Evolutionary conservation across 1,140 invertebrate species (phyloP), one percentile per base, ranked within the genome.

Genomic region (Bilobella aurantiaca): DNA sequence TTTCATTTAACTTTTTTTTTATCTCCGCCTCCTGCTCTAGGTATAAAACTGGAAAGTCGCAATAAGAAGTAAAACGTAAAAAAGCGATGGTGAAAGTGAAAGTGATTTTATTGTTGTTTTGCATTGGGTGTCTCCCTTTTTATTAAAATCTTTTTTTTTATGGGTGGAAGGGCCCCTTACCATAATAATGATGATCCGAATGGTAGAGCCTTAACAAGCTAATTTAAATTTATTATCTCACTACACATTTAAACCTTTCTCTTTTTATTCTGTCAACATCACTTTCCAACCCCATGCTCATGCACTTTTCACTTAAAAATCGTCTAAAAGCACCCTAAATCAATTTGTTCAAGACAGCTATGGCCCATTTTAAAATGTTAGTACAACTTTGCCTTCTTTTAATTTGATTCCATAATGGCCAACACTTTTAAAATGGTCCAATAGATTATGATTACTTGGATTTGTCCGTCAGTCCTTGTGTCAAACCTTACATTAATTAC

Each of bases 81-180:
- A 53, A 23, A 53, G 21, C 25, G 49, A 53, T 53, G 14, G 14
- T 12, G 23, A 23, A 23, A 53, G 49, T 53, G 49, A 53, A 53
- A 53, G 49, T 53, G 49, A 53, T 53, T 53, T 53, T 53, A 53
- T 53, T 53, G 23, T 53, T 14, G 25, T 14, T 18, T n/a, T 53
- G 49, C 14, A 23, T 5, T 5, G 12, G 49, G 23, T 12, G 49
- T 53, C 21, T n/a, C n/a, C n/a, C n/a, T 23, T 53, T 53, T 53
- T 53, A 53, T 53, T 53, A 53, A 53, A 53, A 23, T 53, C 49
- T 53, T 12, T 53, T 53, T 53, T 53, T 53, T 18, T 53, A 23
- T 8, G 12, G 3, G 23, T 14, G 5, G 12, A 5, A 14, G 23
- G 21, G 8, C 8, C 49, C 49, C 49, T 23, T 53, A 23, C 14